phyloP scores from a whole-genome alignment of 2,888 invertebrate genomes.

The Aphodius granarius region DNA sequence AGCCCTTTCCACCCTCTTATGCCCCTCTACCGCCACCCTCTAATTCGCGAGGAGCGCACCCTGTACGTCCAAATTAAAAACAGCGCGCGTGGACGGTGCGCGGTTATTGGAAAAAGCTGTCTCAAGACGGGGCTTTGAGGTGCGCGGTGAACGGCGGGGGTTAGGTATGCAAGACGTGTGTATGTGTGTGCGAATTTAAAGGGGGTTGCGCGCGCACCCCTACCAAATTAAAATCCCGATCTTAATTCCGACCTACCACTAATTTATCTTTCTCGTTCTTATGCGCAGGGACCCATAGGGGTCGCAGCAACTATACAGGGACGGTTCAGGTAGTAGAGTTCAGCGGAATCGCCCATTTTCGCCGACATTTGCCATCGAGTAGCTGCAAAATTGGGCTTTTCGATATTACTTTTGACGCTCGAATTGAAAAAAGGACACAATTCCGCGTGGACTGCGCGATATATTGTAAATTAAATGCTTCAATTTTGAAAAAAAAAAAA shows the following conservation, averaged over 20 bases:
- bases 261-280: conserved; percentile 41
- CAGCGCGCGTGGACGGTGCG: conserved; percentile 42
- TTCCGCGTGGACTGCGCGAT: no score
- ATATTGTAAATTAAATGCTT: no score
- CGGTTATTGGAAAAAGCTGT: conserved; percentile 38
- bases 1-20: neutral
- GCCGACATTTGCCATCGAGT: no score
- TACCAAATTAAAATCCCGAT: conserved; percentile 47
- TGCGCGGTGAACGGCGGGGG: conserved; percentile 30
- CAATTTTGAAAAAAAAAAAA: no score
- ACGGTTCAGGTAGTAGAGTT: neutral
- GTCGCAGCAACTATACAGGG: neutral
- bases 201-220: conserved; percentile 38
- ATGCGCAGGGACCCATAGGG: neutral
- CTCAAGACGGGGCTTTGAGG: conserved; percentile 28
- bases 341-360: no score
- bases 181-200: conserved; percentile 25
- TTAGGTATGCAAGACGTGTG: conserved; percentile 39
- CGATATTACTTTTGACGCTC: no score
- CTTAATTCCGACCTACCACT: conserved; percentile 47
- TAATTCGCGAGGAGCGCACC: conserved; percentile 36
- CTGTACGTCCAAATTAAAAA: conserved; percentile 47
- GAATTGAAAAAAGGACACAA: no score
- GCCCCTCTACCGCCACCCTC: conserved; percentile 16
- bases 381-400: no score